These are phyloP conservation scores for Andricus grossulariae DNA, from an alignment of 1,140 invertebrate genomes.

Conservation along the genomic window DNA sequence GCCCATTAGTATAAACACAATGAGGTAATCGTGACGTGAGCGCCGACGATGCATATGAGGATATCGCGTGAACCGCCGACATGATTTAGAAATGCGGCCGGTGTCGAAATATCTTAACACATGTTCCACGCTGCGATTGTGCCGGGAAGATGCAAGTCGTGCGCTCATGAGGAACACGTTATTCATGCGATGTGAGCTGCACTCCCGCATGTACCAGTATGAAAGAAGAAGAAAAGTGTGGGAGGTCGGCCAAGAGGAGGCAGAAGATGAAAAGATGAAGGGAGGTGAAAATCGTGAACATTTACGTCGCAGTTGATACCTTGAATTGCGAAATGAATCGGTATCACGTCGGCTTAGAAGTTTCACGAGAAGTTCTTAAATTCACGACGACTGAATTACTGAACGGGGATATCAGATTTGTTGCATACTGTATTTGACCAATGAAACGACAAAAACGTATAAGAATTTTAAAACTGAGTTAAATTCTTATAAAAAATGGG, in stretches of 20 bases:
- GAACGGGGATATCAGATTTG: neutral
- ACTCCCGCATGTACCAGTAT: neutral
- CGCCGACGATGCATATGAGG: neutral
- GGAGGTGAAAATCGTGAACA: neutral
- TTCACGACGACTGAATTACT: neutral
- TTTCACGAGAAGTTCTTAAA: neutral
- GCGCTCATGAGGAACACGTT: conserved; percentile 27
- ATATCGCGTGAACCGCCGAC: conserved; percentile 23
- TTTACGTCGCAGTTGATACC: conserved; percentile 4
- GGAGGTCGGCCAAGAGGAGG: neutral
- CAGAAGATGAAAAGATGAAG: neutral
- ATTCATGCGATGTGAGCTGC: conserved; percentile 20
- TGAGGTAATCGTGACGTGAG: conserved; percentile 7
- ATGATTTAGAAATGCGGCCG: conserved; percentile 14
- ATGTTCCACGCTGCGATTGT: conserved; percentile 26
- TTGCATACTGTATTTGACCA: neutral
- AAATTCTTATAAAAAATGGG: neutral
- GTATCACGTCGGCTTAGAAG: neutral
- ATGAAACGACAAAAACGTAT: neutral
- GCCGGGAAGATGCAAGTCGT: conserved; percentile 25
- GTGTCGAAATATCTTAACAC: conserved; percentile 28
- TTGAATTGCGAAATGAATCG: conserved; percentile 12
- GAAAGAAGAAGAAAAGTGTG: neutral
- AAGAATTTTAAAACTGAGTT: neutral
- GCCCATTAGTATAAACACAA: conserved; percentile 2